A percentile compares a stretch with the other conserved stretches of the same genome.
Conservation (phyloP, 2,113 vertebrate species). For the human (Homo sapiens) region GRCh38 chr2:179685501-179686000, state of each 20-base stretch:
- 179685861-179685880: neutral
- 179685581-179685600: neutral
- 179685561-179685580: neutral
- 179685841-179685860: neutral
- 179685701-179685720: neutral
- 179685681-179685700: neutral
- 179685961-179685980: neutral
- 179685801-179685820: neutral
- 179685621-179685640: neutral
- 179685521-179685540: conserved; percentile 45
- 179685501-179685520: conserved; percentile 68
- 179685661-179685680: neutral
- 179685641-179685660: neutral
- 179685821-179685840: neutral
- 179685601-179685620: neutral
- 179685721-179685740: neutral
- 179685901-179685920: neutral
- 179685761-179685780: neutral
- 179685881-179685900: neutral
- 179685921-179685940: neutral
- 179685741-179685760: neutral
- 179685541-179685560: conserved; percentile 55
- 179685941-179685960: neutral
- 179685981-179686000: neutral
- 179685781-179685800: neutral